These are phyloP conservation scores for Octodon degus DNA, from an alignment of 2,113 vertebrate genomes.

Conservation along the genomic window DNA sequence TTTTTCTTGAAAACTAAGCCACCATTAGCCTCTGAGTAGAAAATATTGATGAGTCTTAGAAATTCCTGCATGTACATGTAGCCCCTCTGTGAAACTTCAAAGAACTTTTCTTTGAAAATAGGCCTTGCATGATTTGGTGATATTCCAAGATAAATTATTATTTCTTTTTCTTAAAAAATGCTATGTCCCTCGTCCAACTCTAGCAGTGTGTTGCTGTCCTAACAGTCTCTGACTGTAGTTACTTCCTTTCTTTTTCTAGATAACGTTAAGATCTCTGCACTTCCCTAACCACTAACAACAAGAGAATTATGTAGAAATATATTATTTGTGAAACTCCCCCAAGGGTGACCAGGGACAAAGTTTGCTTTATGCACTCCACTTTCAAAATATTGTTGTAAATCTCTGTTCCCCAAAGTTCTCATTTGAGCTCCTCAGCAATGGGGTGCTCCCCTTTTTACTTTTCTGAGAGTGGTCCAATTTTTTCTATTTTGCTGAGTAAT, in stretches of 20 bases:
- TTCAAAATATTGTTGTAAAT: constrained; percentile 42
- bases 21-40: background rate
- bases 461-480: background rate
- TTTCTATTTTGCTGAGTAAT: constrained; percentile 58
- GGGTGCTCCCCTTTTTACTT: constrained; percentile 18
- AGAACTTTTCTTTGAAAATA: background rate
- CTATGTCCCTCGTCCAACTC: background rate
- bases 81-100: background rate
- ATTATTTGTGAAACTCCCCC: constrained; percentile 5
- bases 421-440: constrained; percentile 13
- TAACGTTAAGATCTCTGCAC: background rate
- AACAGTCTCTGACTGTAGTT: background rate
- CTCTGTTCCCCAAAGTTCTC: constrained; percentile 6
- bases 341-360: background rate
- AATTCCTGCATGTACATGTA: background rate
- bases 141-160: background rate
- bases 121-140: background rate
- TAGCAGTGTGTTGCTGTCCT: background rate
- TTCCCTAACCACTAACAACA: background rate
- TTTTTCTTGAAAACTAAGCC: constrained; percentile 12
- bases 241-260: background rate
- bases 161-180: constrained; percentile 13
- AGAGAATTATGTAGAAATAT: background rate
- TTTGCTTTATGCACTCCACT: background rate
- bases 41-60: background rate